Base-by-base conservation (phyloP, 2,888 invertebrate species). In the Drosophila silvestris region DNA sequence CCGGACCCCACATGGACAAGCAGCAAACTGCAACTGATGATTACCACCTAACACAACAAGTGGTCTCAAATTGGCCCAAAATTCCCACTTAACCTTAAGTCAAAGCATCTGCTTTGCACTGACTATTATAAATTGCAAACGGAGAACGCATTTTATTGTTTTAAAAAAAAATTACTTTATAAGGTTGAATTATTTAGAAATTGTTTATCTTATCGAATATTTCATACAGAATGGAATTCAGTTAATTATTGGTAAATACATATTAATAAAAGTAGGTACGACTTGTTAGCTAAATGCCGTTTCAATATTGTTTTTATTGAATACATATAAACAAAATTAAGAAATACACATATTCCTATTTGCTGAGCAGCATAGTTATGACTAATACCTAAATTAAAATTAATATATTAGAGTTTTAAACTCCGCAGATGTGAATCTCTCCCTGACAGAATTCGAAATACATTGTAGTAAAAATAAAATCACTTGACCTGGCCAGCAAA, bases 11-110 rank as follows among this genome's bases (percentile, higher is more conserved):
- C 61, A 64, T 50, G 44, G 26, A 47, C 51, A 51, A 41, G 52
- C 65, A 41, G 12, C 68, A 50, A 53, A 12, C 72, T 52, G 47
- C 62, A 63, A 33, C 77, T 16, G 52, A 53, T 51, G 47, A 77
- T 77, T 71, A 58, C 35, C 33, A 51, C 52, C 10, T 10, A 33
- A 7, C 9, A 39, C 37, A 35, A 19, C 54, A 37, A 28, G 53
- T 33, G 19, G 50, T 41, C 50, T 5, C 16, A 16, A 39, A 35
- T 52, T 35, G 30, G 51, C 19, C 16, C 9, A 10, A 26, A n/a
- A 26, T 52, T 22, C 52, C 56, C 61, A 37, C 37, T 71, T 56
- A 12, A 54, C 14, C 35, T 30, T 32, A 35, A 39, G 32, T n/a
- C 44, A 32, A 35, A 37, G 22, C 39, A 51, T 58, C 16, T 22